phyloP scores from a whole-genome alignment of 2,113 vertebrate genomes.

The Origma solitaria region DNA sequence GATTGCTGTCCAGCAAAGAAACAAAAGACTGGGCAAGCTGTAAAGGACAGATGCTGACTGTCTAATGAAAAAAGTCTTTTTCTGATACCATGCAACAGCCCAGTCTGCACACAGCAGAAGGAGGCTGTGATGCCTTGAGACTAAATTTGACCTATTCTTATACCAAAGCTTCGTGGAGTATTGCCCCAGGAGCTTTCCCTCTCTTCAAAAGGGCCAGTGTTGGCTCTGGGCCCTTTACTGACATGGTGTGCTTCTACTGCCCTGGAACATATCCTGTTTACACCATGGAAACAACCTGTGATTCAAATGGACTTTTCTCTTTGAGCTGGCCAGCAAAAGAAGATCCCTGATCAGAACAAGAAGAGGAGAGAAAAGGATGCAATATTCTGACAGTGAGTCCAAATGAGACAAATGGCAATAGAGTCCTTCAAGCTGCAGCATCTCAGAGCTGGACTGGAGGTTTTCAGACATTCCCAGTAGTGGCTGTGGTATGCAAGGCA shows the following conservation, averaged over 20 bases:
- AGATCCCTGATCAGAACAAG: background rate
- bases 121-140: background rate
- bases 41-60: background rate
- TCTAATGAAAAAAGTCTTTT: background rate
- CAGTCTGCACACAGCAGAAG: background rate
- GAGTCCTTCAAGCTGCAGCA: background rate
- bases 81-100: background rate
- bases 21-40: background rate
- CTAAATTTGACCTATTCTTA: background rate
- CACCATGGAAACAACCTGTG: background rate
- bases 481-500: background rate
- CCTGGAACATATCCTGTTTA: background rate
- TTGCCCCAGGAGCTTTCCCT: accelerated
- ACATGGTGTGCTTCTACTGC: accelerated
- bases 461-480: background rate
- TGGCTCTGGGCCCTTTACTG: background rate
- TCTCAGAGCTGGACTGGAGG: background rate
- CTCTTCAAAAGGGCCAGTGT: accelerated
- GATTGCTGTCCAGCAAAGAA: background rate
- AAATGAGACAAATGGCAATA: background rate
- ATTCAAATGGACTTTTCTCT: background rate
- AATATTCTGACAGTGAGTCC: background rate
- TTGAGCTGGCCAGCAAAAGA: background rate
- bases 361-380: background rate
- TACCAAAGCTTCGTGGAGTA: no score